Percentiles rank a stretch among this genome's conserved stretches.
These are phyloP conservation scores for Galleria mellonella DNA, from an alignment of 1,140 invertebrate species.

Conservation along the genomic window DNA sequence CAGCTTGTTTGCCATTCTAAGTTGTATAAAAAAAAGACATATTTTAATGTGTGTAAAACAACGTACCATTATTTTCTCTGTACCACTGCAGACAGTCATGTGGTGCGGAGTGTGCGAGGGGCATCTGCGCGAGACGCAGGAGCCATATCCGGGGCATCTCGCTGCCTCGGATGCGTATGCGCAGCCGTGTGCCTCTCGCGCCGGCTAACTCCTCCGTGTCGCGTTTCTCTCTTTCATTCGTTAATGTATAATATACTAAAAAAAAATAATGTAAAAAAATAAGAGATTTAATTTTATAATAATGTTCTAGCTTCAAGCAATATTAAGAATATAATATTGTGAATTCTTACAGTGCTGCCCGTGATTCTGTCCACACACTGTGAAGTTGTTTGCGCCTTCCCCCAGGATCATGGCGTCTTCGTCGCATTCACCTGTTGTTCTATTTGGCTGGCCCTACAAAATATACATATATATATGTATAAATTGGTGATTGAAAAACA, in stretches of 20 bases:
- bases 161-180: conserved; percentile 70
- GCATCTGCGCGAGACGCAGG: conserved; percentile 81
- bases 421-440: conserved; percentile 85
- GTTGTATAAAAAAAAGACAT: too few relatives aligned
- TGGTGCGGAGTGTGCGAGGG: conserved; percentile 83
- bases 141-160: conserved; percentile 83
- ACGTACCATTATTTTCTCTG: conserved; percentile 71
- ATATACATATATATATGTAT: conserved; percentile 13
- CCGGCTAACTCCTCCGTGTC: conserved; percentile 36
- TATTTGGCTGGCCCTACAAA: conserved; percentile 85
- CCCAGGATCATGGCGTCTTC: conserved; percentile 79
- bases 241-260: conserved; percentile 51
- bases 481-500: not conserved
- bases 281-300: not conserved
- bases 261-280: too few relatives aligned
- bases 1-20: too few relatives aligned
- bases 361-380: conserved; percentile 86
- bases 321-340: too few relatives aligned
- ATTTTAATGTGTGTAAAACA: too few relatives aligned
- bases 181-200: conserved; percentile 20
- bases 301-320: too few relatives aligned
- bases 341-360: conserved; percentile 85
- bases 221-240: conserved; percentile 26
- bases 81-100: conserved; percentile 84
- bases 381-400: conserved; percentile 77